Conservation (phyloP, 2,797 vertebrate genomes). For the Muscicapa comitata region DNA sequence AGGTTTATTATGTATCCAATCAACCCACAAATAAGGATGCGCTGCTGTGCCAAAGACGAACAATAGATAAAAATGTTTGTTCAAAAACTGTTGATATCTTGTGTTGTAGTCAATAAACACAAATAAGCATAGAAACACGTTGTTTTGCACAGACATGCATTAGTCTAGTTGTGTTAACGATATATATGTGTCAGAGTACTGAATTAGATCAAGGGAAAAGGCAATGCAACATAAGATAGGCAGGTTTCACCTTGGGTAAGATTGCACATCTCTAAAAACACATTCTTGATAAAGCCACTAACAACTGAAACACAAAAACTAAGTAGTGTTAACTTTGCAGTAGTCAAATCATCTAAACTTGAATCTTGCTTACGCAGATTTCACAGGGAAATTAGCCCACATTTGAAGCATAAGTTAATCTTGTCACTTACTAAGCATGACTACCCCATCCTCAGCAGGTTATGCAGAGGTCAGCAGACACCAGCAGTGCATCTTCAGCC, state of each 20-base stretch:
- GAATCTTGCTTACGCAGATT: not conserved
- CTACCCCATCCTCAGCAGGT: not conserved
- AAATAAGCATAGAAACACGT: not conserved
- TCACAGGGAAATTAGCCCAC: slow-evolving; percentile 18
- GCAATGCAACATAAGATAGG: not conserved
- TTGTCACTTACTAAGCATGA: not conserved
- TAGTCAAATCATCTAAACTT: not conserved
- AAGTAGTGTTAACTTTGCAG: not conserved
- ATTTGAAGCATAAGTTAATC: slow-evolving; percentile 23
- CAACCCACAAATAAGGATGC: not conserved
- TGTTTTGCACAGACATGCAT: not conserved
- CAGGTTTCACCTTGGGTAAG: not conserved
- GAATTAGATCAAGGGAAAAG: not conserved
- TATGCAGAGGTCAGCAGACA: not conserved
- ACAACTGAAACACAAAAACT: not conserved
- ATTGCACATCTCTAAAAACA: not conserved
- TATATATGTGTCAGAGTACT: not conserved
- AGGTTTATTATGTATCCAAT: not conserved
- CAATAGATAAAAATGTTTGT: not conserved
- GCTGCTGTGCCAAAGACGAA: not conserved
- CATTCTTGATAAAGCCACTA: not conserved
- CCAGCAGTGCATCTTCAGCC: not conserved
- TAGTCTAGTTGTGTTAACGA: not conserved
- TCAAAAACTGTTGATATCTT: not conserved
- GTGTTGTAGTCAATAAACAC: not conserved